Conservation (phyloP, 2,888 invertebrate species). For the Epirrhoe tristata region DNA sequence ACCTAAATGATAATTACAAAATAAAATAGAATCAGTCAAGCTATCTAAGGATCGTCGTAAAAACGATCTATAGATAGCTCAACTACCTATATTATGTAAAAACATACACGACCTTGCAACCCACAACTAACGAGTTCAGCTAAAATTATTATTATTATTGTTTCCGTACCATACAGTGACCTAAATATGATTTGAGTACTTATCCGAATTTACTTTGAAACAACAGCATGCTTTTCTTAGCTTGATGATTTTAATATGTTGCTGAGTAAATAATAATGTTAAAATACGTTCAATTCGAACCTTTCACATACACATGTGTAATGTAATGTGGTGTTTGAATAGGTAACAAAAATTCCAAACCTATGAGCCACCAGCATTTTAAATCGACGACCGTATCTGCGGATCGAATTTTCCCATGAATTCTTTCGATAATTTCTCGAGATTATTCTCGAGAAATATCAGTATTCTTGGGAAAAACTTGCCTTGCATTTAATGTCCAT, state of each 20-base stretch:
- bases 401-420: slow-evolving; percentile 33
- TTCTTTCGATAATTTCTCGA: slow-evolving; percentile 19
- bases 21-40: too few relatives aligned
- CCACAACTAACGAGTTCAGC: slow-evolving; percentile 8
- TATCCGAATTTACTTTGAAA: slow-evolving; percentile 1
- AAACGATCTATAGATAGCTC: too few relatives aligned
- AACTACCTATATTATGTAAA: too few relatives aligned
- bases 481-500: slow-evolving; percentile 6
- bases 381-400: slow-evolving; percentile 26
- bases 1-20: slow-evolving; percentile 1
- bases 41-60: too few relatives aligned
- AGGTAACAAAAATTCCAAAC: slow-evolving; percentile 34
- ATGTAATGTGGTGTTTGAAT: slow-evolving; percentile 1
- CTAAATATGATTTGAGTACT: slow-evolving; percentile 8
- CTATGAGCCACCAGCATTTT: slow-evolving; percentile 28
- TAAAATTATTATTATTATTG: slow-evolving; percentile 10
- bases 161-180: slow-evolving; percentile 18
- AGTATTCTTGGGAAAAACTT: slow-evolving; percentile 7
- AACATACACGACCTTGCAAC: slow-evolving; percentile 10
- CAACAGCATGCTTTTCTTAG: not conserved
- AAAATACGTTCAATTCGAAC: not conserved
- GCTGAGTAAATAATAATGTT: not conserved
- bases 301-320: not conserved
- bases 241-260: not conserved
- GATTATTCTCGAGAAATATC: slow-evolving; percentile 19